Evolutionary conservation across 2,888 invertebrate species (phyloP).

Genomic region (Drosophila anomelani): DNA sequence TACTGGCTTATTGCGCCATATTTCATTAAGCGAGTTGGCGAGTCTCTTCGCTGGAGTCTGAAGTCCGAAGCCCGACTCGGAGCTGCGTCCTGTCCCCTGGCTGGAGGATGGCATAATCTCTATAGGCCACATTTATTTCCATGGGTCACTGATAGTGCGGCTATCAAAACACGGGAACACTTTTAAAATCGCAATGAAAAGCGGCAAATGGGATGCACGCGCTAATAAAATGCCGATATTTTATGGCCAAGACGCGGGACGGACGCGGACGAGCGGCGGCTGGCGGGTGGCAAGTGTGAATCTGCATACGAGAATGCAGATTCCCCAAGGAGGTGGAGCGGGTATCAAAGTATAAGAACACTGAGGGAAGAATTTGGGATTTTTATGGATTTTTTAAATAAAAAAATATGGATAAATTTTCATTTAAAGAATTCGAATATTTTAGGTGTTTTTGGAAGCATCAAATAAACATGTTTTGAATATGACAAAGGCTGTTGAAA

Average conservation of each 20-base stretch:
- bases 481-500: too few relatives aligned
- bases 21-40: conserved; percentile 66
- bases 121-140: conserved; percentile 83
- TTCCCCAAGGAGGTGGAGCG: conserved; percentile 24
- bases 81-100: conserved; percentile 33
- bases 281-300: conserved; percentile 74
- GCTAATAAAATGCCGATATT: conserved; percentile 81
- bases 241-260: conserved; percentile 62
- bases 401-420: too few relatives aligned
- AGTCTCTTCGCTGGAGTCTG: conserved; percentile 2
- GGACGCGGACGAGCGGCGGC: conserved; percentile 1
- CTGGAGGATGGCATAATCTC: conserved; percentile 74
- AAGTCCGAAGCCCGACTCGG: not conserved
- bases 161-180: conserved; percentile 83
- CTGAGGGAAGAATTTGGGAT: not conserved
- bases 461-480: not conserved
- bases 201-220: conserved; percentile 81
- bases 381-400: not conserved
- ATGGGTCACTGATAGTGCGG: conserved; percentile 82
- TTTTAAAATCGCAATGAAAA: conserved; percentile 82
- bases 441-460: not conserved
- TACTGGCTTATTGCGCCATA: conserved; percentile 75
- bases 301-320: conserved; percentile 61
- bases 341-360: not conserved
- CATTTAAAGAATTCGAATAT: too few relatives aligned